Base-by-base conservation (phyloP, 2,888 invertebrate species). In the Dynastes grantii region DNA sequence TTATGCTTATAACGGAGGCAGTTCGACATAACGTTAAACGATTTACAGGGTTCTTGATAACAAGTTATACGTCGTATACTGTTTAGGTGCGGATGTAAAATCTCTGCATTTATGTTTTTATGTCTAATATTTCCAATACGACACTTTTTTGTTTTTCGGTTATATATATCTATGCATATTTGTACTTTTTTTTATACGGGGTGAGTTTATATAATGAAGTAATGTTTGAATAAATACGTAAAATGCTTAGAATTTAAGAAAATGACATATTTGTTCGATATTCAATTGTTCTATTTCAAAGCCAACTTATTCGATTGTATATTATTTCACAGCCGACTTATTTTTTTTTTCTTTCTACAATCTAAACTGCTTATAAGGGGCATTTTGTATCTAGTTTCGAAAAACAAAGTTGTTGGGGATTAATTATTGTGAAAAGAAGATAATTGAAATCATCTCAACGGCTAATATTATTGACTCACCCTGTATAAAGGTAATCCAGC, bases 1-100 rank as follows among this genome's bases (percentile, higher is more conserved):
- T 89, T 99, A 99, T 89, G 97, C 98, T 71, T 99, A 98, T 90
- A 96, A 97, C 85, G 97, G 97, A 79, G 95, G 96, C 83, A 83
- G 88, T 83, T 84, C 85, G n/a, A 82, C 84, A 81, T 84, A 85
- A 81, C 81, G 76, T 82, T 73, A 76, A 45, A 75, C 40, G 27
- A 22, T 22, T 40, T 40, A 75, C 73, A 75, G 73, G 73, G 73
- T 75, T 61, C 32, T 61, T 11, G 13, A 61, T 51, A 22, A 29
- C 68, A 68, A 22, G 55, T 58, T 61, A 61, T 58, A 58, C 73
- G 61, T 75, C n/a, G 49, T 63, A 63, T 75, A 75, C 63, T 45
- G 45, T 2, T 61, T 75, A 61, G 61, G 40, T 75, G 71, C 58
- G 8, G 58, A 40, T 71, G 8, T 64, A 71, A 71, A 71, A 58